Conservation (phyloP, 2,113 vertebrate species). For the Nansenia antarctica region DNA sequence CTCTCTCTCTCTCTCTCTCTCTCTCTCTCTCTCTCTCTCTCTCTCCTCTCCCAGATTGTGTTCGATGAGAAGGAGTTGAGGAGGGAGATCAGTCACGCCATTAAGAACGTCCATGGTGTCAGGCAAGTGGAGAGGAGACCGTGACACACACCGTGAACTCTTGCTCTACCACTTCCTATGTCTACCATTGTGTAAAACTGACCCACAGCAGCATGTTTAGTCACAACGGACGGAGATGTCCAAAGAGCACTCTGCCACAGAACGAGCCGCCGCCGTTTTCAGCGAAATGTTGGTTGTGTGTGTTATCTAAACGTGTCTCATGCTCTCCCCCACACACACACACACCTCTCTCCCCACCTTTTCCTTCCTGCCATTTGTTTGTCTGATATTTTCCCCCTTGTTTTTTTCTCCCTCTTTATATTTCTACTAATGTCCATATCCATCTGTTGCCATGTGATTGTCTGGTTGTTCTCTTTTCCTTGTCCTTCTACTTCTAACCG, state of each 20-base stretch:
- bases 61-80: conserved; percentile 95
- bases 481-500: neutral
- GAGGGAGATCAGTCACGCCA: conserved; percentile 95
- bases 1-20: too few species aligned
- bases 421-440: neutral
- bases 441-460: neutral
- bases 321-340: too few species aligned
- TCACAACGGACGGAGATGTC: conserved; percentile 10
- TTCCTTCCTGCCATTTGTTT: conserved; percentile 14
- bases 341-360: neutral
- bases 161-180: too few species aligned
- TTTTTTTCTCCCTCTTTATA: neutral
- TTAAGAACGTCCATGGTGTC: conserved; percentile 97
- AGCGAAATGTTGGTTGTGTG: neutral
- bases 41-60: conserved; percentile 81
- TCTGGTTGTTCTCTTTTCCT: neutral
- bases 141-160: neutral
- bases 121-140: conserved; percentile 81
- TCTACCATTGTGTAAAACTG: neutral
- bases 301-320: neutral
- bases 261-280: neutral
- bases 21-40: neutral
- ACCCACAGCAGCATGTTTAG: neutral
- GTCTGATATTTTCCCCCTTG: neutral
- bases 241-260: conserved; percentile 3